These are phyloP conservation scores for Drosophila lacertosa DNA, from an alignment of 1,140 invertebrate genomes.

Conservation along the genomic window DNA sequence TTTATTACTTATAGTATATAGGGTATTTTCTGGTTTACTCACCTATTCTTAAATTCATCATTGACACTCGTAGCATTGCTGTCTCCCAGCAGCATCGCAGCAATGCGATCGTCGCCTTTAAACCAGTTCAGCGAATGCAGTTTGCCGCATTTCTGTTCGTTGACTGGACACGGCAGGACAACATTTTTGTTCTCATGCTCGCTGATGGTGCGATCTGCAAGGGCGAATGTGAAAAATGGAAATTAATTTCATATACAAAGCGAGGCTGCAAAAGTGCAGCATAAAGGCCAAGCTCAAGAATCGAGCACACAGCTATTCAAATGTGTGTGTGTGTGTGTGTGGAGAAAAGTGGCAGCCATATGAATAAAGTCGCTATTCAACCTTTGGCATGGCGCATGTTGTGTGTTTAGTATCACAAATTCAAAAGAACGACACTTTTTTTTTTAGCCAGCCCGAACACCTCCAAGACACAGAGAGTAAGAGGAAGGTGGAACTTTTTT, in stretches of 20 bases:
- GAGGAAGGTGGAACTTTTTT: neutral
- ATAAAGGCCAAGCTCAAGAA: constrained; percentile 25
- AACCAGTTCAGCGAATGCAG: constrained; percentile 96
- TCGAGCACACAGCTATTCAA: constrained; percentile 29
- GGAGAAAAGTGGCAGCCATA: constrained; percentile 26
- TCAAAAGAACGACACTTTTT: constrained; percentile 57
- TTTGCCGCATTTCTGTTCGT: constrained; percentile 90
- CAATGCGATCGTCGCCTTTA: constrained; percentile 91
- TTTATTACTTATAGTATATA: too few relatives aligned
- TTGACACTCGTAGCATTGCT: constrained; percentile 87
- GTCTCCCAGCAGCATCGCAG: constrained; percentile 91
- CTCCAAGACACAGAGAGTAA: constrained; percentile 20
- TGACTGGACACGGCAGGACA: constrained; percentile 90
- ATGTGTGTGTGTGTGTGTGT: constrained; percentile 5
- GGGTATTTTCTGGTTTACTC: constrained; percentile 60
- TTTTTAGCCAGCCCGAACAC: constrained; percentile 16
- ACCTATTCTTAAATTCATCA: constrained; percentile 91
- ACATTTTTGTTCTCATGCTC: constrained; percentile 88
- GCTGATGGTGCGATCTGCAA: constrained; percentile 76
- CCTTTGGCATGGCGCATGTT: constrained; percentile 27
- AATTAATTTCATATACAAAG: constrained; percentile 37
- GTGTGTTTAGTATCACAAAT: constrained; percentile 54
- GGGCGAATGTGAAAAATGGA: constrained; percentile 21
- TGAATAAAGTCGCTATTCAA: constrained; percentile 49
- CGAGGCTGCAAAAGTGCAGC: constrained; percentile 47